Conservation (phyloP, 1,140 invertebrate genomes). For the Drosophila kanapiae region DNA sequence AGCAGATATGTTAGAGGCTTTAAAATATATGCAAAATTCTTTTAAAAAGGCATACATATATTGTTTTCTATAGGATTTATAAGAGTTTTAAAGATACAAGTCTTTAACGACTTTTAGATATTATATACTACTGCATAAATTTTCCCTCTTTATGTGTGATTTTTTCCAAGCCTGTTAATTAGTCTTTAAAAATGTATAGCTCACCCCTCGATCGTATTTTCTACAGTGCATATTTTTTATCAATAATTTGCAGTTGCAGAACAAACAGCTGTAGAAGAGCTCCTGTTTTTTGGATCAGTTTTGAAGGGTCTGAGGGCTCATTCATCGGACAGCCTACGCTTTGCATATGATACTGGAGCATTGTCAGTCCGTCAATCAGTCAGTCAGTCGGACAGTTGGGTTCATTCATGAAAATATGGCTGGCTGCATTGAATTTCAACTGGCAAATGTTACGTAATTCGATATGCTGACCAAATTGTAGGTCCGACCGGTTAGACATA, state of each 20-base stretch:
- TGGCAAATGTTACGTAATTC: slow-evolving; percentile 73
- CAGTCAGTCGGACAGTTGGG: not conserved
- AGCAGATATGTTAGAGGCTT: too few species aligned
- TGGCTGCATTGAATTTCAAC: slow-evolving; percentile 69
- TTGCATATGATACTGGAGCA: slow-evolving; percentile 63
- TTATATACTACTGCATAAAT: too few species aligned
- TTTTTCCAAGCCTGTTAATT: too few species aligned
- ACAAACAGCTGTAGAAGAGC: slow-evolving; percentile 27
- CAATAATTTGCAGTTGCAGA: slow-evolving; percentile 23
- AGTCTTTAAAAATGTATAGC: too few species aligned
- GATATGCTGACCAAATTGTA: slow-evolving; percentile 62
- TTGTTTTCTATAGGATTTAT: too few species aligned
- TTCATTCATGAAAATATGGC: too few species aligned
- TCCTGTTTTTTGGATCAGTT: slow-evolving; percentile 32
- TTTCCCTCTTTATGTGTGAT: too few species aligned
- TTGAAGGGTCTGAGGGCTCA: slow-evolving; percentile 56
- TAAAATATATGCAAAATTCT: too few species aligned
- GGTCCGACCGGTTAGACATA: slow-evolving; percentile 5
- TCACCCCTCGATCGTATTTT: not conserved
- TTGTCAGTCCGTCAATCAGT: slow-evolving; percentile 59
- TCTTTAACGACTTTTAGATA: too few species aligned
- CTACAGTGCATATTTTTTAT: slow-evolving; percentile 12
- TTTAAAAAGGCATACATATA: too few species aligned
- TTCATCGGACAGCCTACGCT: slow-evolving; percentile 27
- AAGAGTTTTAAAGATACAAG: too few species aligned